Evolutionary conservation across 2,797 vertebrate genomes (phyloP), one percentile per base, ranked within the genome.

Genomic region (Hippocampus kuda): DNA sequence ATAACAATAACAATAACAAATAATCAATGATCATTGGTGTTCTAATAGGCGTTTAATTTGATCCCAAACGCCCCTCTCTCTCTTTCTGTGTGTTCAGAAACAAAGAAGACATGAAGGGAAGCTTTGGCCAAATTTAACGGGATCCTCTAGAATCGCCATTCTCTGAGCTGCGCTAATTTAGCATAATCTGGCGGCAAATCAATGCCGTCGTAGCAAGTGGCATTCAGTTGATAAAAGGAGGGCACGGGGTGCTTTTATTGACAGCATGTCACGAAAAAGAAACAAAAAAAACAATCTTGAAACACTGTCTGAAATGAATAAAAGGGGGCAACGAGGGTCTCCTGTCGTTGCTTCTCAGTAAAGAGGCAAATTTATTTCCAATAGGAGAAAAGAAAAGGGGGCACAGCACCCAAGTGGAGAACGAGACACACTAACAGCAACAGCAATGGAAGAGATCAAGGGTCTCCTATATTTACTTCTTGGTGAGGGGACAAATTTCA

Each of bases 201-300:
- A 61, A 61, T 27, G 30, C 8, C 16, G 30, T 34, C 8, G 8
- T 61, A 38, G 59, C 59, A 61, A 61, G 30, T 27, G 59, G 59
- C 18, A 61, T 61, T 61, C 34, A 16, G 27, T 18, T 34, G 59
- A 61, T 30, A 61, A 38, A 38, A 61, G 59, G 59, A 38, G 59
- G 16, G 30, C 59, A 61, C 22, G 59, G 2, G 30, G 59, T 61
- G 59, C 59, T 38, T 61, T 61, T 61, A 61, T 61, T 61, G 30
- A 18, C 15, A 15, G 7, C 18, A 3, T 38, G 30, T 20, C 18
- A 61, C 15, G 1, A 34, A 61, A 61, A 61, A 38, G 7, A 3
- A 61, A n/a, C n/a, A 16, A 59, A 61, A 38, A 7, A 22, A 34
- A 34, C 24, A 59, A 60, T 54, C 8, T 6, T 51, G 5, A 22